Percentiles rank a stretch among this genome's conserved stretches.
Conservation (phyloP, 2,797 vertebrate species). For the Petrocephalus schoutedeni region DNA sequence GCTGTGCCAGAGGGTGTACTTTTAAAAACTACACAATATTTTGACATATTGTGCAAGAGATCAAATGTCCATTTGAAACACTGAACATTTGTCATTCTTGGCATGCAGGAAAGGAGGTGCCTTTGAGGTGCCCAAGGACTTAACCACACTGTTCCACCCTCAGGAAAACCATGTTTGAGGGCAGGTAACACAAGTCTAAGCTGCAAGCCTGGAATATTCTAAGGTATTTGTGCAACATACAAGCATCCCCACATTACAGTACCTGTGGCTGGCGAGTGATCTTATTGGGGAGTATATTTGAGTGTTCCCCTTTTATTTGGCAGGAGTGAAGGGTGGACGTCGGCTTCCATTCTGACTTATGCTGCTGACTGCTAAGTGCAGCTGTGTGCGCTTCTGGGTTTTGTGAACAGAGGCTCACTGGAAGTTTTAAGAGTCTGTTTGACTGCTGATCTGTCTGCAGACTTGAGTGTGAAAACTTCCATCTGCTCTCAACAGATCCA, state of each 20-base stretch:
- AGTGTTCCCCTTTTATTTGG: conserved; percentile 15
- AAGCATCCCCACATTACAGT: neutral
- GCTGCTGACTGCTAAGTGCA: conserved; percentile 29
- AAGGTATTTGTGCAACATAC: neutral
- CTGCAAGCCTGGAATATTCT: neutral
- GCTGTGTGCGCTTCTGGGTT: conserved; percentile 27
- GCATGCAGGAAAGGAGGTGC: neutral
- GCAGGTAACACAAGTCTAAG: neutral
- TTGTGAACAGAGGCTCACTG: conserved; percentile 38
- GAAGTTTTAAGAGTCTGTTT: conserved; percentile 32
- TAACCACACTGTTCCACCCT: neutral
- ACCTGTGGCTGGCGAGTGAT: conserved; percentile 22
- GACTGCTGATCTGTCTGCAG: conserved; percentile 45
- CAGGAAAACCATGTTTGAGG: neutral
- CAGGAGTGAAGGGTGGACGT: conserved; percentile 20
- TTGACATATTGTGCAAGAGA: neutral
- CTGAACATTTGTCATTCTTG: neutral
- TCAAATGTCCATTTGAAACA: neutral
- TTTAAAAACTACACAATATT: neutral
- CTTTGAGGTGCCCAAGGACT: neutral
- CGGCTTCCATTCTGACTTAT: conserved; percentile 52
- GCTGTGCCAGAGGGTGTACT: neutral
- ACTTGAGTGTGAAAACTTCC: conserved; percentile 26
- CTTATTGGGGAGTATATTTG: conserved; percentile 24
- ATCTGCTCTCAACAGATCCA: conserved; percentile 36